These are phyloP conservation scores for Anas bernieri DNA, from an alignment of 2,797 vertebrate genomes.

Conservation along the genomic window DNA sequence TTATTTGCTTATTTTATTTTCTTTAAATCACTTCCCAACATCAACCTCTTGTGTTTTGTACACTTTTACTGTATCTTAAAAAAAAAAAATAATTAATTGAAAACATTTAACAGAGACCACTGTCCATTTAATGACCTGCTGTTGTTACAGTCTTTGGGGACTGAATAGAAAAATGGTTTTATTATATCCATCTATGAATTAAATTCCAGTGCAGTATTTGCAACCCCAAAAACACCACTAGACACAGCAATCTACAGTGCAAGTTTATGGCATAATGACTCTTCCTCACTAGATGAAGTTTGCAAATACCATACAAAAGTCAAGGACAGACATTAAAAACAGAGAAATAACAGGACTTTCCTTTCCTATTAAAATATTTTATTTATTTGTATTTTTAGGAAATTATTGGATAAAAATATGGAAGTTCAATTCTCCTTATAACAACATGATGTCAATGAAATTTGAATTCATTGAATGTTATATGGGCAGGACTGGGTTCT, in stretches of 20 bases:
- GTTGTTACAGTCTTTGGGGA: background rate
- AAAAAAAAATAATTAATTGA: rapidly evolving
- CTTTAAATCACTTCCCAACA: background rate
- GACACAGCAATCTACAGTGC: background rate
- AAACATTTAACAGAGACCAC: background rate
- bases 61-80: background rate
- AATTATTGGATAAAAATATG: background rate
- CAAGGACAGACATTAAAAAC: background rate
- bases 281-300: background rate
- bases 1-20: background rate
- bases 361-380: background rate
- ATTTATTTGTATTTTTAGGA: background rate
- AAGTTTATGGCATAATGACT: background rate
- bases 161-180: background rate
- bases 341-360: background rate
- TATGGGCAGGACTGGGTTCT: background rate
- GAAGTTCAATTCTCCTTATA: background rate
- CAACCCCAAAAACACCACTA: background rate
- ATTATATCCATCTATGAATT: background rate
- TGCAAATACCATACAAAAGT: background rate
- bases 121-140: background rate
- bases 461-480: background rate
- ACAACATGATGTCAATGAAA: background rate
- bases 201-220: background rate
- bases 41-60: background rate